These are phyloP conservation scores for Lasius fuliginosus DNA, from an alignment of 2,888 invertebrate species.

Conservation along the genomic window DNA sequence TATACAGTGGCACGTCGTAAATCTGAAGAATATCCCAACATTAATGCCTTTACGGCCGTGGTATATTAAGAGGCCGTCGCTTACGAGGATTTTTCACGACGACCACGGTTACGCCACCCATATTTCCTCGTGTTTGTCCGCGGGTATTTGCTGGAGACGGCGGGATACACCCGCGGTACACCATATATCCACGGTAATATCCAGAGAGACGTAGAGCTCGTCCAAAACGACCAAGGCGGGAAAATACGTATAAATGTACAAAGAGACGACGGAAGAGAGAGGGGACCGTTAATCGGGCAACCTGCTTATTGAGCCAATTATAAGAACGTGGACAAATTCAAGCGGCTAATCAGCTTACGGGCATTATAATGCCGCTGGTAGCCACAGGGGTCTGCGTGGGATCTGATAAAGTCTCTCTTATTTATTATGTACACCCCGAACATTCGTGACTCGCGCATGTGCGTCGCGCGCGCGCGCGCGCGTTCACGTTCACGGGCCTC, in stretches of 20 bases:
- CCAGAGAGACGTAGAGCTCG: slow-evolving; percentile 31
- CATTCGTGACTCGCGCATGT: slow-evolving; percentile 64
- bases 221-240: slow-evolving; percentile 37
- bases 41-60: slow-evolving; percentile 46
- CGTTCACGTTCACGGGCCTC: slow-evolving; percentile 42
- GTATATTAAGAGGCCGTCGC: slow-evolving; percentile 50
- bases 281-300: slow-evolving; percentile 77
- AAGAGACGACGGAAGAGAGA: slow-evolving; percentile 48
- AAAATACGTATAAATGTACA: slow-evolving; percentile 47
- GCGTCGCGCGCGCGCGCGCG: no score
- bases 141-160: slow-evolving; percentile 34
- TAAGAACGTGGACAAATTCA: slow-evolving; percentile 85
- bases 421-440: slow-evolving; percentile 81
- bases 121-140: slow-evolving; percentile 56
- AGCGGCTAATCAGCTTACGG: slow-evolving; percentile 85
- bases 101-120: slow-evolving; percentile 50
- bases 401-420: slow-evolving; percentile 84
- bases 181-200: slow-evolving; percentile 49
- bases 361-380: slow-evolving; percentile 81
- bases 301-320: slow-evolving; percentile 83
- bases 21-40: slow-evolving; percentile 51
- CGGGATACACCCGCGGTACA: slow-evolving; percentile 36
- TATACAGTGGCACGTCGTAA: slow-evolving; percentile 54
- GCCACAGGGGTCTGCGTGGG: slow-evolving; percentile 81
- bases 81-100: slow-evolving; percentile 51